These are phyloP conservation scores for Atethmia centrago DNA, from an alignment of 2,888 invertebrate species.

Conservation along the genomic window DNA sequence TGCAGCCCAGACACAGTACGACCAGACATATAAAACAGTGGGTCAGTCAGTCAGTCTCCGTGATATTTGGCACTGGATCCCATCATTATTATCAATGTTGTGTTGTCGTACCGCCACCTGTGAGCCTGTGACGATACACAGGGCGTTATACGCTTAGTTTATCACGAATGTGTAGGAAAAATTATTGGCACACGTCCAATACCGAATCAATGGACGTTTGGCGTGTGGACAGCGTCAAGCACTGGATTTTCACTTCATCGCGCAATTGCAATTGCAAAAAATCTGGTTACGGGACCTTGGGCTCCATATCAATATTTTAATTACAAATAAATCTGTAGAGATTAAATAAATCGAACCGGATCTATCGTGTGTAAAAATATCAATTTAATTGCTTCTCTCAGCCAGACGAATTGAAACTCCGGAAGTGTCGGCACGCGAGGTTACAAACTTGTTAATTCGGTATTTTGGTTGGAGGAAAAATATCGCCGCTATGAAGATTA, in stretches of 20 bases:
- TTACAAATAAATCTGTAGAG: slow-evolving; percentile 20
- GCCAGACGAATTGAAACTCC: slow-evolving; percentile 52
- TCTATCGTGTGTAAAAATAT: slow-evolving; percentile 46
- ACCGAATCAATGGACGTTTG: slow-evolving; percentile 41
- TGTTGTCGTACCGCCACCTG: slow-evolving; percentile 44
- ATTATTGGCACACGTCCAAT: slow-evolving; percentile 60
- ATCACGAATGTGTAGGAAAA: slow-evolving; percentile 54
- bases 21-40: slow-evolving; percentile 48
- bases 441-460: slow-evolving; percentile 61
- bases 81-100: slow-evolving; percentile 43
- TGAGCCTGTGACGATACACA: slow-evolving; percentile 39
- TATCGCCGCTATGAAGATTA: slow-evolving; percentile 52
- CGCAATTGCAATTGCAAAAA: slow-evolving; percentile 36
- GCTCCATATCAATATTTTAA: slow-evolving; percentile 26
- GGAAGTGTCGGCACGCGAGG: slow-evolving; percentile 63
- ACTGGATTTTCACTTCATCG: slow-evolving; percentile 25
- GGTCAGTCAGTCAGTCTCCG: slow-evolving; percentile 60
- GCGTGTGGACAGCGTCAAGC: slow-evolving; percentile 27
- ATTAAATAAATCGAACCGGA: slow-evolving; percentile 44
- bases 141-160: slow-evolving; percentile 44
- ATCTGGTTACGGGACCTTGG: neutral
- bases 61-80: slow-evolving; percentile 54
- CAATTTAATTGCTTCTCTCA: slow-evolving; percentile 52
- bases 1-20: slow-evolving; percentile 21
- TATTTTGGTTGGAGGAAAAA: slow-evolving; percentile 58